Conservation (phyloP, 2,113 vertebrate species). For the Irena cyanogastra region DNA sequence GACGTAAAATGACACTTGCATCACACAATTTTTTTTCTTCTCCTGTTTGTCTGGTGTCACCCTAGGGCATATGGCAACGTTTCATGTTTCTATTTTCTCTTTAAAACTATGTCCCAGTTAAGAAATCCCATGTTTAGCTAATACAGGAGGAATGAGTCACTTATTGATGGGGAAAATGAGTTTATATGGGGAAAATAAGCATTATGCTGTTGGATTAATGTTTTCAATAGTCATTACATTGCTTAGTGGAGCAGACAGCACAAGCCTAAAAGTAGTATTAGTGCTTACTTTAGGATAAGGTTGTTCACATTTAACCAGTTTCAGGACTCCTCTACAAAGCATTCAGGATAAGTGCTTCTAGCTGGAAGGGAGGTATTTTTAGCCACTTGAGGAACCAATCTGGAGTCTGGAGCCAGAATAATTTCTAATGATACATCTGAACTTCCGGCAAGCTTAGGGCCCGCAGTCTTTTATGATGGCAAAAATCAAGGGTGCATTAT, state of each 20-base stretch:
- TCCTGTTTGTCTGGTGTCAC: not conserved
- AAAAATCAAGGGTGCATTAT: not conserved
- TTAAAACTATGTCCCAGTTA: not conserved
- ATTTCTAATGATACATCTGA: not conserved
- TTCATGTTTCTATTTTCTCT: not conserved
- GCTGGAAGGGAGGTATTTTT: not conserved
- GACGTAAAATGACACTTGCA: not conserved
- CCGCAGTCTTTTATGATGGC: not conserved
- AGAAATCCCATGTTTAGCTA: not conserved
- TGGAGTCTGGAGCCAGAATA: not conserved
- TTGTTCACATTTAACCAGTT: not conserved
- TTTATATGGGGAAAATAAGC: not conserved
- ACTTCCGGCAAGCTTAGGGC: not conserved
- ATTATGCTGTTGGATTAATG: not conserved
- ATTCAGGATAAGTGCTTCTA: not conserved
- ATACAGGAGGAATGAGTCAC: not conserved
- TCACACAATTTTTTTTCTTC: not conserved
- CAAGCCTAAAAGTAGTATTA: not conserved
- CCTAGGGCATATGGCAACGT: not conserved
- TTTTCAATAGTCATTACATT: not conserved
- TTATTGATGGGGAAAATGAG: not conserved
- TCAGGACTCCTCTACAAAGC: not conserved
- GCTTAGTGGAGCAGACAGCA: not conserved
- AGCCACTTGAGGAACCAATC: not conserved
- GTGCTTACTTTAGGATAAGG: not conserved